Percentiles rank a stretch among this genome's conserved stretches.
Evolutionary conservation across 2,888 invertebrate species (phyloP).

Genomic region (Resseliella maxima): DNA sequence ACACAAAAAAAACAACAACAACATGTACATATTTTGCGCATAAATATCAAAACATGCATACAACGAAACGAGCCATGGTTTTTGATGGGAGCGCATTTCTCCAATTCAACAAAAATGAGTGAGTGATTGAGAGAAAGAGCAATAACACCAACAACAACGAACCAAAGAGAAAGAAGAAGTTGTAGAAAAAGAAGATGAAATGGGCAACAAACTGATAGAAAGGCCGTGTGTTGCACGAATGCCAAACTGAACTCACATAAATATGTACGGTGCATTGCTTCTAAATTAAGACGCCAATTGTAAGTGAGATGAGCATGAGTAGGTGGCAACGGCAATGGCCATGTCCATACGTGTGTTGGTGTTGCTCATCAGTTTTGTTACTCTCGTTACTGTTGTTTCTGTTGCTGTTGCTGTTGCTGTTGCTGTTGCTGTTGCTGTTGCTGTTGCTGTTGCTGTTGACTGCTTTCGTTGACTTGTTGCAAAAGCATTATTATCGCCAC

Average conservation of each 20-base stretch:
- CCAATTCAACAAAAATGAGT: neutral
- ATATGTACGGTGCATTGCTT: neutral
- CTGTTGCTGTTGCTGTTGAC: neutral
- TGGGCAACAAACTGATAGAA: conserved; percentile 20
- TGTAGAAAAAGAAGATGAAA: neutral
- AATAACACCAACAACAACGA: neutral
- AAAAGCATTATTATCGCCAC: neutral
- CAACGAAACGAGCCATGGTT: too few species aligned
- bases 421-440: neutral
- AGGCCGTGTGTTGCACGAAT: conserved; percentile 16
- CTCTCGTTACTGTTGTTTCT: neutral
- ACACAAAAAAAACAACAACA: neutral
- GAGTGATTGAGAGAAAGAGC: neutral
- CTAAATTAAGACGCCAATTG: conserved; percentile 43
- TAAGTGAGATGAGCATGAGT: neutral
- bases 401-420: neutral
- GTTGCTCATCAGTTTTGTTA: too few species aligned
- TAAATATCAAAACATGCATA: neutral
- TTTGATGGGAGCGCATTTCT: conserved; percentile 36
- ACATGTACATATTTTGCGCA: too few species aligned
- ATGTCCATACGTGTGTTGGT: neutral
- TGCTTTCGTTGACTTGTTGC: neutral
- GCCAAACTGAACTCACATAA: neutral
- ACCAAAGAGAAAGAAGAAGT: neutral
- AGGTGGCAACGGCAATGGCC: neutral